These are phyloP conservation scores for Sphyrna mokarran DNA, from an alignment of 2,113 vertebrate genomes.

Conservation along the genomic window DNA sequence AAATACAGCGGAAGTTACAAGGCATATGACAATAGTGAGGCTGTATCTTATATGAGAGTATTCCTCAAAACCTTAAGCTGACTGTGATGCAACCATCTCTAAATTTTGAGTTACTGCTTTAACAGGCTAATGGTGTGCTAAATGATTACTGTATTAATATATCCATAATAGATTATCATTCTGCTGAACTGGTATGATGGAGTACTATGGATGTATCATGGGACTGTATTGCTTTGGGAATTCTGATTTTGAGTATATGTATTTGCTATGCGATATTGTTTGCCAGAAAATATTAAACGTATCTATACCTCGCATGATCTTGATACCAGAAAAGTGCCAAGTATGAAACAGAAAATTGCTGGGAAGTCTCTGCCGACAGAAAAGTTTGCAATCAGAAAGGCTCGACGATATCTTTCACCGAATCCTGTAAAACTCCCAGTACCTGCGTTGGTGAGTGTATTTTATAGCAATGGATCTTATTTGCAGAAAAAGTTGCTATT, in stretches of 20 bases:
- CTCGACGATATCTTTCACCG: constrained; percentile 76
- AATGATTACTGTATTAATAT: neutral
- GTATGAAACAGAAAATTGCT: constrained; percentile 95
- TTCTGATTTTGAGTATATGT: neutral
- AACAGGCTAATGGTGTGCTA: neutral
- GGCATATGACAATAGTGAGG: neutral
- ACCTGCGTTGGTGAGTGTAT: constrained; percentile 75
- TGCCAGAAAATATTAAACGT: neutral
- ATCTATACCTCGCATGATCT: constrained; percentile 1
- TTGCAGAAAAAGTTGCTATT: neutral
- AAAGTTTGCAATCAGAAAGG: constrained; percentile 95
- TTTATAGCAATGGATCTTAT: neutral
- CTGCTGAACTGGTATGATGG: neutral
- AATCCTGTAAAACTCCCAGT: constrained; percentile 73
- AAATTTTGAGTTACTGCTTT: neutral
- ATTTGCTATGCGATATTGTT: neutral
- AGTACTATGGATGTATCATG: neutral
- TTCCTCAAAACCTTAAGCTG: neutral
- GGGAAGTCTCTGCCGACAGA: constrained; percentile 95
- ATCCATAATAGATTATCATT: neutral
- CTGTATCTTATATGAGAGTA: neutral
- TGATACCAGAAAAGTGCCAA: constrained; percentile 73
- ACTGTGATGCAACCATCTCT: neutral
- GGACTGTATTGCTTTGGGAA: neutral
- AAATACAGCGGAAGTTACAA: neutral